Base-by-base conservation (phyloP, 2,888 invertebrate genomes). In the Drosophila formosana region DNA sequence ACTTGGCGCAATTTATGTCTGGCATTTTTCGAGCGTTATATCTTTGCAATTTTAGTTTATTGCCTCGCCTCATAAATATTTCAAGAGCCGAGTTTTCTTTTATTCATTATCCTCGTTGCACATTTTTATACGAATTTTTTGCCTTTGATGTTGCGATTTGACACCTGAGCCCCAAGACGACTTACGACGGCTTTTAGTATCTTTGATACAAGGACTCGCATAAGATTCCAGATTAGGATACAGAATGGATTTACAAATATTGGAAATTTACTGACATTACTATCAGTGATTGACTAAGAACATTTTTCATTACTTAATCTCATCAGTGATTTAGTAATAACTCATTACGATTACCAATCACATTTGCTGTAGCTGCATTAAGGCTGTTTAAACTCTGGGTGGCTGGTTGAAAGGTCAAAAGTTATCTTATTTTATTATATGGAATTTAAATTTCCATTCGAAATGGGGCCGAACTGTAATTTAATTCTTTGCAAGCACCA, bases 1-100 rank as follows among this genome's bases (percentile, higher is more conserved):
- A 63, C 46, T 52, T 41, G 39, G 11, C 18, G 52, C 71, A 78
- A 85, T 88, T 85, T 85, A 80, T 80, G 71, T 66, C 62, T 58
- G 73, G 66, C 75, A 86, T 79, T 86, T 41, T 41, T 79, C 72
- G 55, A 66, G 63, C 52, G 68, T 82, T 74, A 74, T 85, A 74
- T 79, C 69, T 88, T 78, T 73, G 58, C 67, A 69, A 69, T 71
- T 82, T 81, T 67, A 73, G 69, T 88, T 85, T 85, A 88, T 76
- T 65, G 69, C 67, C 41, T 51, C 55, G 68, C 37, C 69, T 75
- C 72, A 80, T 78, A 87, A 77, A 87, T 75, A 78, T 85, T 78
- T 78, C 68, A 79, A 71, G 66, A 67, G 67, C 63, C 64, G 34
- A 67, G 63, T 75, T 72, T 87, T 70, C 63, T 70, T 72, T 76